Evolutionary conservation across 1,140 invertebrate species (phyloP), one percentile per base, ranked within the genome.

Genomic region (Drosophila nikananu): DNA sequence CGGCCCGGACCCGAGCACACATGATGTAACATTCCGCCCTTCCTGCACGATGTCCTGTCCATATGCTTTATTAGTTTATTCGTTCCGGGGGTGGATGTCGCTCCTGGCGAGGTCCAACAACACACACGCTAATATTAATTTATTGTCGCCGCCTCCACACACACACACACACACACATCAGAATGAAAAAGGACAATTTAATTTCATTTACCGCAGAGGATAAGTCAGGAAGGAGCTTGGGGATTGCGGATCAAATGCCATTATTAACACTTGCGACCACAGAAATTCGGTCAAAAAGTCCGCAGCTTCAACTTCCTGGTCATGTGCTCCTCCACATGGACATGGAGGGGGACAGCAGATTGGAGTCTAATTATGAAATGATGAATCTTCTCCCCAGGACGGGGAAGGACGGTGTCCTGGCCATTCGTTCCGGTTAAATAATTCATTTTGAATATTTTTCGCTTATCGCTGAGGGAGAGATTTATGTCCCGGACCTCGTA

Each of bases 181-280:
- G 68, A 76, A 89, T 90, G 86, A 90, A 84, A 87, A 89, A 81
- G 84, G 84, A 89, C 84, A 91, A 89, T 89, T 89, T 89, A 89
- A 89, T 89, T 89, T 89, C 81, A 89, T 89, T 89, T 89, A 63
- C 65, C 78, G 77, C 61, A 67, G 41, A 68, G 65, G 51, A 67
- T 48, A 67, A 65, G 63, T 32, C 65, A 46, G 59, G 12, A 37
- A 17, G 52, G 32, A 37, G 37, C 35, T 23, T 68, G 39, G 70
- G 46, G 63, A 54, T n/a, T 23, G 39, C 42, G 35, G 65, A 81
- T 74, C 77, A 77, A 73, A 81, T 66, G 86, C 84, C 78, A 89
- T 89, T 89, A 90, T 89, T 81, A 86, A 89, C 84, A 89, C 84
- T 89, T 89, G 84, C 58, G 86, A 90, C 84, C 84, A 90, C 84